Conservation (phyloP, 1,140 invertebrate genomes). For the Bombus confusus region DNA sequence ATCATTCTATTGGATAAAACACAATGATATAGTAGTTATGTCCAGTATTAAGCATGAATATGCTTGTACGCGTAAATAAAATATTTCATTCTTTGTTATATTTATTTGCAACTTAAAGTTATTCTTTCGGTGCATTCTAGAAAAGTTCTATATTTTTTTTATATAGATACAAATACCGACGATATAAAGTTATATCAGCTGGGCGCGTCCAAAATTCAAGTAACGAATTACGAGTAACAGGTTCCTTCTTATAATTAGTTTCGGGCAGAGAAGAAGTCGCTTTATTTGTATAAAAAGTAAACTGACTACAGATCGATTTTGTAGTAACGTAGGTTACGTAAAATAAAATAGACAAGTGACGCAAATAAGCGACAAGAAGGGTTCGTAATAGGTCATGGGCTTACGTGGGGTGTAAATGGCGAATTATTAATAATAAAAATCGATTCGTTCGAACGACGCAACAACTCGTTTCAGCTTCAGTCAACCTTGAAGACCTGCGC, state of each 20-base stretch:
- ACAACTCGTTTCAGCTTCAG: constrained; percentile 62
- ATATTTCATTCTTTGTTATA: too few relatives aligned
- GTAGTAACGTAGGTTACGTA: constrained; percentile 40
- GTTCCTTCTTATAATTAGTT: neutral
- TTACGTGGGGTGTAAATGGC: constrained; percentile 69
- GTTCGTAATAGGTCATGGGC: constrained; percentile 69
- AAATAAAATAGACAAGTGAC: constrained; percentile 65
- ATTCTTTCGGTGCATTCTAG: neutral
- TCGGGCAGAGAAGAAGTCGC: constrained; percentile 10
- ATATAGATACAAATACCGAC: neutral
- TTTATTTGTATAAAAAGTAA: constrained; percentile 60
- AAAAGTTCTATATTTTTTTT: neutral
- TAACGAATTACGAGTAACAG: neutral
- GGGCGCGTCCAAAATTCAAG: neutral
- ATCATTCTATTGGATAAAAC: too few relatives aligned
- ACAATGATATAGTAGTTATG: too few relatives aligned
- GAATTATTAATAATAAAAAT: constrained; percentile 74
- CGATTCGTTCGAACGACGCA: constrained; percentile 67
- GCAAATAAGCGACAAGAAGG: constrained; percentile 57
- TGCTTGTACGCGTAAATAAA: too few relatives aligned
- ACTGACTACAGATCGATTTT: constrained; percentile 43
- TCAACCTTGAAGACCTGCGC: constrained; percentile 43
- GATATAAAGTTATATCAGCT: neutral
- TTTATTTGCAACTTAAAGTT: too few relatives aligned
- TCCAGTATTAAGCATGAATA: too few relatives aligned